Evolutionary conservation across 2,113 vertebrate genomes (phyloP), one percentile per base, ranked within the genome.

Genomic region (Panthera uncia): DNA sequence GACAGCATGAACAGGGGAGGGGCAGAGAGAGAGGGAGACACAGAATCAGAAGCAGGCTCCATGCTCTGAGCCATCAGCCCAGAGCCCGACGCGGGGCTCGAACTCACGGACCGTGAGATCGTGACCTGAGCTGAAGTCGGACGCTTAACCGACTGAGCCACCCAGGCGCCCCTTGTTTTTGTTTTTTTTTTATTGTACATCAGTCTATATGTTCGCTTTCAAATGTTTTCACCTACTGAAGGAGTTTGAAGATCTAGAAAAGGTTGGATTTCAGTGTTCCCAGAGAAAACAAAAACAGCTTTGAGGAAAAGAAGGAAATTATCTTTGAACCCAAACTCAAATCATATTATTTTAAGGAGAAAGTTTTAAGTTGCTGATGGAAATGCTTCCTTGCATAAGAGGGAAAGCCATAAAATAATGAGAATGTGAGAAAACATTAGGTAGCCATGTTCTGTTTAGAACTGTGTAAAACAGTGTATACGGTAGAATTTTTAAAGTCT

Each of bases 401-500:
- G 29, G 66, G 48, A 95, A 96, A 89, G 31, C 16, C 36, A 31
- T 13, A 65, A 79, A 97, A 52, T 41, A 88, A 41, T 27, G 61
- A 92, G 48, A 74, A 83, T 73, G 55, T 83, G 73, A 48, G 52
- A 89, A 96, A 96, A 90, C 15, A 74, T 48, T 41, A 15, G 3
- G 7, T 74, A 87, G 48, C 38, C 66, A 81, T 96, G 27, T 89
- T 93, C 12, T 50, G 82, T 94, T 93, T 84, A 95, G 41, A 89
- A 85, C 27, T 65, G 11, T 73, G 41, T 16, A 14, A 91, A 38
- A 27, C 29, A 52, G 45, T 73, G 76, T 55, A 29, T 86, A 73
- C 29, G 73, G 68, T 82, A 73, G 33, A 71, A 71, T 91, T 94
- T 95, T 87, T 74, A 76, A 95, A 74, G 65, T 36, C 88, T 95